Percentiles rank a stretch among this genome's conserved stretches.
These are phyloP conservation scores for Montipora foliosa DNA, from an alignment of 64 coral and sea anemone genomes.

Conservation along the genomic window DNA sequence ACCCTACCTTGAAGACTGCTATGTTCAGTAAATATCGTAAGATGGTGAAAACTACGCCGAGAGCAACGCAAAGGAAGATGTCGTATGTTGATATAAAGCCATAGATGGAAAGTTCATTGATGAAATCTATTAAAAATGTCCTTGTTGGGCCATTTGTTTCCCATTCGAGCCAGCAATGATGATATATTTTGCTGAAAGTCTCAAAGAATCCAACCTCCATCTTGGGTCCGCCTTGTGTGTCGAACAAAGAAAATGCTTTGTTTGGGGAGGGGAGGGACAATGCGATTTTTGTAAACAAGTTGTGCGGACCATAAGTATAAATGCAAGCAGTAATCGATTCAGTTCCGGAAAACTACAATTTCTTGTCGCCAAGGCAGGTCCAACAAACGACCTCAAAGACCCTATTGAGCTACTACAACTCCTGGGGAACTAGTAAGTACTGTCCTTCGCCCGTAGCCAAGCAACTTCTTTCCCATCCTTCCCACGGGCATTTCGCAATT, in stretches of 20 bases:
- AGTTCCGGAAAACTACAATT: too few relatives aligned
- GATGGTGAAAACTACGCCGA: constrained; percentile 79
- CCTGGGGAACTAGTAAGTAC: too few relatives aligned
- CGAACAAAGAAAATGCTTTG: background rate
- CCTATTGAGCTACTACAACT: too few relatives aligned
- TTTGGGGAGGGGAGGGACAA: constrained; percentile 3
- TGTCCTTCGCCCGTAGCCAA: too few relatives aligned
- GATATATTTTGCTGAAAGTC: constrained; percentile 75
- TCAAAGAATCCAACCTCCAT: constrained; percentile 85
- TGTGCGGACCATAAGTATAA: background rate
- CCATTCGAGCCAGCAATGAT: constrained; percentile 67
- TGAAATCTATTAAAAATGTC: constrained; percentile 76
- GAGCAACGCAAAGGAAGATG: constrained; percentile 35
- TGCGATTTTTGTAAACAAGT: background rate
- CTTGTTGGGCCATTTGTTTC: constrained; percentile 50
- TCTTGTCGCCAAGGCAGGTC: too few relatives aligned
- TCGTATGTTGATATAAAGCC: constrained; percentile 69
- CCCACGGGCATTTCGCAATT: too few relatives aligned
- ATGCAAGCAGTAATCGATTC: too few relatives aligned
- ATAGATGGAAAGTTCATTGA: constrained; percentile 57
- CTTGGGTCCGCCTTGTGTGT: background rate
- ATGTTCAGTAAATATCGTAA: constrained; percentile 58
- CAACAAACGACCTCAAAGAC: too few relatives aligned
- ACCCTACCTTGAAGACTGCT: constrained; percentile 77
- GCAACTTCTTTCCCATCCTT: too few relatives aligned